Evolutionary conservation across 2,797 vertebrate genomes (phyloP).

Genomic region (Mycteria americana): DNA sequence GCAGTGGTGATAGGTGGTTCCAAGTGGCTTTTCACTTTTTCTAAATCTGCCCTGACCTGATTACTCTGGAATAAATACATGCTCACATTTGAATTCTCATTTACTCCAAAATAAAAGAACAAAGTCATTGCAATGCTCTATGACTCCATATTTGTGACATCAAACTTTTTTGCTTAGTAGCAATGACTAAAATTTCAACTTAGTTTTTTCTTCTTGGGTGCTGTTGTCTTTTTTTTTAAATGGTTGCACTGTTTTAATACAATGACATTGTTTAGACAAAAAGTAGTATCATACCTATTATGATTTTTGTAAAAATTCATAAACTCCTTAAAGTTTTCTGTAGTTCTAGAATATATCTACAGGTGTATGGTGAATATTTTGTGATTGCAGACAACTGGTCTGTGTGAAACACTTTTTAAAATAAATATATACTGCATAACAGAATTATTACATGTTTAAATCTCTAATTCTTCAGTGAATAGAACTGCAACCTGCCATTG

Average conservation of each 20-base stretch:
- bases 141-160: not conserved
- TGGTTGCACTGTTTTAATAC: not conserved
- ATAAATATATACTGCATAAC: not conserved
- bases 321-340: not conserved
- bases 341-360: not conserved
- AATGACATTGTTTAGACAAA: not conserved
- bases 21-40: slow-evolving; percentile 6
- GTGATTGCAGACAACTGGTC: not conserved
- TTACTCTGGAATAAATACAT: not conserved
- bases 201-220: not conserved
- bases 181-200: not conserved
- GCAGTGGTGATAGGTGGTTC: not conserved
- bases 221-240: not conserved
- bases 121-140: not conserved
- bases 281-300: not conserved
- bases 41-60: not conserved
- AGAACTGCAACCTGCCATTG: slow-evolving; percentile 37
- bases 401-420: not conserved
- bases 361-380: slow-evolving; percentile 37
- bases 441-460: slow-evolving; percentile 63
- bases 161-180: not conserved
- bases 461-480: slow-evolving; percentile 54
- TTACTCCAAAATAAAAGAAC: not conserved
- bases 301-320: not conserved
- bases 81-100: not conserved